Evolutionary conservation across 1,140 invertebrate genomes (phyloP), one percentile per base, ranked within the genome.

Genomic region (Nephotettix cincticeps): DNA sequence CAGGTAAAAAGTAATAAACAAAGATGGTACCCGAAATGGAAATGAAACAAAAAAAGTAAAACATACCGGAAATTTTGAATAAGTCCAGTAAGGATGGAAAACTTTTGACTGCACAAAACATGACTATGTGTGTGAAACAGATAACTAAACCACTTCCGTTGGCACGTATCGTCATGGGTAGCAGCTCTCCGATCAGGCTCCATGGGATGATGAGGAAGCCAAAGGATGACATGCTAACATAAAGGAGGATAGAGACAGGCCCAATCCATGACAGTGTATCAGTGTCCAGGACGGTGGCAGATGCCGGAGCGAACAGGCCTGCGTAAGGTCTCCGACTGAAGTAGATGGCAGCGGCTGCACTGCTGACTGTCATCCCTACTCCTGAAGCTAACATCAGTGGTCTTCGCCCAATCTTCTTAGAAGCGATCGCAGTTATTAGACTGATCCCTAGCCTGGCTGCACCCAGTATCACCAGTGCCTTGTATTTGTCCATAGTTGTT

Each of bases 1-100:
- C 92, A 0, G 91, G 91, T 27, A 93, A 77, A 69, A 86, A 86
- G 32, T 88, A 80, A 66, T 84, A 86, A 25, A 89, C 80, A 75
- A 90, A 87, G 14, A 83, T 72, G n/a, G 85, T 80, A 6, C 86
- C 84, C 3, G 87, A 9, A 4, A 87, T 75, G 30, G 89, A 89
- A 4, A 86, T 81, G 2, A 82, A 78, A 27, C 85, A 84, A 77
- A 89, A 90, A 66, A 88, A 80, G 75, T 85, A 86, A 80, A 92
- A 92, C 1, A 86, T 77, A 3, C 79, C 81, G 29, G 83, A 79
- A 13, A 84, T 77, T 1, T 85, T 84, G 23, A 89, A 77, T 0
- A 74, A 21, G n/a, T 82, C 77, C 3, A 88, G 72, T 11, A 87
- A 70, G 43, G 80, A 81, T 0, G 85, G 85, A 79, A 89, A 92